Conservation (phyloP, 2,888 invertebrate species). For the Cephus rjabovi region DNA sequence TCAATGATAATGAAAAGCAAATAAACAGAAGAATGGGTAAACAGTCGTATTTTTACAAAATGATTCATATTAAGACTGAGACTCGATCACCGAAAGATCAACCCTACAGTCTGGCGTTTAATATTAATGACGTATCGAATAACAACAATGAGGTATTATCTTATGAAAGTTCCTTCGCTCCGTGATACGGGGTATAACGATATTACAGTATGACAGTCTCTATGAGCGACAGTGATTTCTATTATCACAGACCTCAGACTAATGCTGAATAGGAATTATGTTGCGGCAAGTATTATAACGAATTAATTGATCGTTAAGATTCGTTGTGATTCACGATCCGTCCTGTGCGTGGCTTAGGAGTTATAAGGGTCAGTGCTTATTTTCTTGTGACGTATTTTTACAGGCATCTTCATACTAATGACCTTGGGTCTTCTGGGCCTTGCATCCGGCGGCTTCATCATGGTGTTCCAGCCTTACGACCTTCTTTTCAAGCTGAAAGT, state of each 20-base stretch:
- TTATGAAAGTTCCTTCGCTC: neutral
- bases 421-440: slow-evolving; percentile 77
- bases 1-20: neutral
- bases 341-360: neutral
- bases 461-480: slow-evolving; percentile 80
- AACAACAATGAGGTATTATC: neutral
- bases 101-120: neutral
- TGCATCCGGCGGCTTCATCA: slow-evolving; percentile 74
- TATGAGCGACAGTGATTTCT: neutral
- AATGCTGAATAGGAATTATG: neutral
- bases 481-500: slow-evolving; percentile 83
- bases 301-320: neutral
- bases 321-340: neutral
- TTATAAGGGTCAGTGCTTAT: neutral
- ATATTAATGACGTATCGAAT: neutral
- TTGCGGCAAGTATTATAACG: neutral
- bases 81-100: neutral
- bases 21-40: neutral
- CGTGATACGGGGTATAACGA: neutral
- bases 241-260: neutral
- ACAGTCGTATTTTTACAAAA: neutral
- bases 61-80: neutral
- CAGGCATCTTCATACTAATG: slow-evolving; percentile 80
- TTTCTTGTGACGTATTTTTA: slow-evolving; percentile 58
- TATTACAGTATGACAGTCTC: neutral